These are phyloP conservation scores for Brachyopa scutellaris DNA, from an alignment of 2,888 invertebrate genomes.

Conservation along the genomic window DNA sequence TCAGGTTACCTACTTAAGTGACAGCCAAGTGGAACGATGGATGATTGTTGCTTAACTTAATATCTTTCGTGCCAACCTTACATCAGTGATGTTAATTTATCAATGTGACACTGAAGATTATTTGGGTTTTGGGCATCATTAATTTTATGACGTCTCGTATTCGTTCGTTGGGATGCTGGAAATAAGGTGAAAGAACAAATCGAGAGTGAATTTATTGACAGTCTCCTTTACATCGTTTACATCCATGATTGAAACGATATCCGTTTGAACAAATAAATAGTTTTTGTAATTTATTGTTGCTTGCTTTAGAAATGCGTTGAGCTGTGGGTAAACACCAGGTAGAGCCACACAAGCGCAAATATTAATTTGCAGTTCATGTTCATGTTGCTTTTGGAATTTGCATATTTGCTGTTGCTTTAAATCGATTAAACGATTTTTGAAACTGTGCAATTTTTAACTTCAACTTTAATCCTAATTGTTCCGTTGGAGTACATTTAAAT, in stretches of 20 bases:
- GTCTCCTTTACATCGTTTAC: too few species aligned
- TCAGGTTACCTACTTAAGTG: constrained; percentile 18
- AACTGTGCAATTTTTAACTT: too few species aligned
- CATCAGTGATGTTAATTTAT: constrained; percentile 21
- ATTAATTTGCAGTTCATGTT: neutral
- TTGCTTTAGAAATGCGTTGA: too few species aligned
- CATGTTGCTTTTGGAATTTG: neutral
- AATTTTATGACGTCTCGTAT: constrained; percentile 10
- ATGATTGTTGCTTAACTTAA: constrained; percentile 16
- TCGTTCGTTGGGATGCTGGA: too few species aligned
- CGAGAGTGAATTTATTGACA: constrained; percentile 12
- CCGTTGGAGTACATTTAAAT: too few species aligned
- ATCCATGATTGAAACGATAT: too few species aligned
- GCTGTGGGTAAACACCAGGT: too few species aligned
- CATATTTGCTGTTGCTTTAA: neutral
- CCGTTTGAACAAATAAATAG: too few species aligned
- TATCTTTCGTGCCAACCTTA: neutral
- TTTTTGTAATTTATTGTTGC: too few species aligned
- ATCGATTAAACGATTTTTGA: neutral
- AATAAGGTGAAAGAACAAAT: constrained; percentile 3
- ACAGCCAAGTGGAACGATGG: constrained; percentile 35
- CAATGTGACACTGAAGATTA: constrained; percentile 16
- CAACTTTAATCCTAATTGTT: too few species aligned
- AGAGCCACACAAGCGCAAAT: too few species aligned
- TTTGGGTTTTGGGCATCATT: constrained; percentile 15